Evolutionary conservation across 2,113 vertebrate species (phyloP), one percentile per base, ranked within the genome.

Genomic region (Sander lucioperca): DNA sequence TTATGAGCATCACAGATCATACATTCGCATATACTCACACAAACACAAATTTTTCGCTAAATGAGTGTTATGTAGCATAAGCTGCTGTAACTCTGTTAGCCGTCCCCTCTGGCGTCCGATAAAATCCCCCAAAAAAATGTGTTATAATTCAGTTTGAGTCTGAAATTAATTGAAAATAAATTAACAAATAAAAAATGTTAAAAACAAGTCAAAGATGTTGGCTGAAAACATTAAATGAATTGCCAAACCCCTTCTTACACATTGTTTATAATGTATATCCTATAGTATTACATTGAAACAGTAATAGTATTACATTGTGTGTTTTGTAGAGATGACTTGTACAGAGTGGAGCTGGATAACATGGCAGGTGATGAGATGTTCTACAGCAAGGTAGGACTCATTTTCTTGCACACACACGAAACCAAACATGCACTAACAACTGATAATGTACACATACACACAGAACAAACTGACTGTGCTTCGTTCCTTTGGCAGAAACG

Each of bases 291-390:
- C 4, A 45, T 30, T 71, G 5, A 39, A 18, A 48, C 25, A 80
- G 16, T 43, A 43, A 11, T 43, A 43, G 39, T 43, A 63, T 70
- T 25, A 9, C 61, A n/a, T 16, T 21, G 18, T 82, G 23, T 85
- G 33, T 90, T 62, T 81, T 71, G 1, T 87, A 98, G 97, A 94
- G 97, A 99, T 94, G 96, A 96, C 30, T 91, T 99, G 48, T 99
- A 97, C 91, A 94, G 96, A 9, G 94, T 99, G 61, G 96, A 97
- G 83, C 93, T 99, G 93, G 97, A 99, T 74, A 95, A 97, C 82
- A 84, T 94, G 36, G 88, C 91, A 0, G 91, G 95, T 5, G 86
- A 94, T 1, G 97, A 98, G 92, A 92, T 97, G 95, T 96, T 96
- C 36, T 98, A 97, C 92, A 97, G 97, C 86, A 95, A 96, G 95